These are phyloP conservation scores for Mellivora capensis DNA, from an alignment of 2,113 vertebrate species.

Conservation along the genomic window DNA sequence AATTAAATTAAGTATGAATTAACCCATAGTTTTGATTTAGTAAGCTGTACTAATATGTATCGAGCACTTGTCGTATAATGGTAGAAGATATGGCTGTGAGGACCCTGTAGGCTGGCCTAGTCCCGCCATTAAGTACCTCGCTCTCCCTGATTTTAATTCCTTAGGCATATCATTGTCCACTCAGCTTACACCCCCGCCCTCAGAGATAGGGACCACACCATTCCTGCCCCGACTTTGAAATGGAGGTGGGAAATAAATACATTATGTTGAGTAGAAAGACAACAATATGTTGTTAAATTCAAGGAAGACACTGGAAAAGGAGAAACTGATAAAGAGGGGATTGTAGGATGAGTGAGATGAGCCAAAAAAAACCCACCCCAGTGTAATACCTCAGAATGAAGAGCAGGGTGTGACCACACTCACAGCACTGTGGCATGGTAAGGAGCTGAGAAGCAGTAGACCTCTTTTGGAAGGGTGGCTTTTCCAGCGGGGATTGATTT, in stretches of 20 bases:
- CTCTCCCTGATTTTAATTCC: too few relatives aligned
- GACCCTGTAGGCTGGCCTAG: neutral
- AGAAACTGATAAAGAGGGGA: fast-evolving
- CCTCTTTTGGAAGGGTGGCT: neutral
- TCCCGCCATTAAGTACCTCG: too few relatives aligned
- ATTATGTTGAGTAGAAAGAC: neutral
- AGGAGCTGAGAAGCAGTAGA: fast-evolving
- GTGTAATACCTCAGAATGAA: fast-evolving
- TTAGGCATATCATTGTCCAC: neutral
- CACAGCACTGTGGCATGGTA: fast-evolving
- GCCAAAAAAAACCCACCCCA: too few relatives aligned
- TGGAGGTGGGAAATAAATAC: fast-evolving
- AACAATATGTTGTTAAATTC: neutral
- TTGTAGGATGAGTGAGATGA: neutral
- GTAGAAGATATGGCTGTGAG: neutral
- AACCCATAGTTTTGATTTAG: neutral
- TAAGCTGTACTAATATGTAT: neutral
- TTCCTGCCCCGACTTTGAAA: neutral
- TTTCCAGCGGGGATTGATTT: neutral
- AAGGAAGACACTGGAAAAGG: neutral
- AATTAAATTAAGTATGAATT: conserved; percentile 54
- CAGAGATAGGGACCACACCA: neutral
- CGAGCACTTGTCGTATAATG: neutral
- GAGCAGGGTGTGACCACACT: fast-evolving
- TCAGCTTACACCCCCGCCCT: too few relatives aligned